Evolutionary conservation across 2,797 vertebrate genomes (phyloP).

Genomic region (Novumbra hubbsi): DNA sequence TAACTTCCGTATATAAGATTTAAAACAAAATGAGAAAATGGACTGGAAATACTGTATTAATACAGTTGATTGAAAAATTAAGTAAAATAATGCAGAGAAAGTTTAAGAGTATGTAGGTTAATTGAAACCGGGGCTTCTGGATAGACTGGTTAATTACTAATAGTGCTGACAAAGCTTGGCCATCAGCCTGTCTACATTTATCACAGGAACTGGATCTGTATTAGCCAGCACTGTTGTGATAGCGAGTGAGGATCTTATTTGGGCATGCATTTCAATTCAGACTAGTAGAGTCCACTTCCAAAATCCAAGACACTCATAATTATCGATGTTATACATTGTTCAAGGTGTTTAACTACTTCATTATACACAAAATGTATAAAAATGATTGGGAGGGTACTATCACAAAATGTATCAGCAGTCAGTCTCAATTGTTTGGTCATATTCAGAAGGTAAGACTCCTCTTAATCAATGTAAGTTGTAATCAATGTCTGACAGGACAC

Average conservation of each 20-base stretch:
- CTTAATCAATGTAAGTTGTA: background rate
- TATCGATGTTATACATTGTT: background rate
- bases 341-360: background rate
- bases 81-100: constrained; percentile 19
- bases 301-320: background rate
- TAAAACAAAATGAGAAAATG: constrained; percentile 22
- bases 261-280: constrained; percentile 34
- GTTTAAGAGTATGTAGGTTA: constrained; percentile 63
- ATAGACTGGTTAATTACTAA: constrained; percentile 74
- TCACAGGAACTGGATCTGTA: constrained; percentile 53
- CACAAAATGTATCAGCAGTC: too few relatives aligned
- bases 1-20: too few relatives aligned
- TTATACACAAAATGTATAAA: background rate
- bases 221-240: constrained; percentile 51
- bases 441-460: too few relatives aligned
- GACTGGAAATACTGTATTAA: constrained; percentile 15
- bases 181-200: constrained; percentile 67
- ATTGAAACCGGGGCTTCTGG: constrained; percentile 69
- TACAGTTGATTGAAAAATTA: too few relatives aligned
- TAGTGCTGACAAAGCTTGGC: constrained; percentile 74
- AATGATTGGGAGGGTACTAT: too few relatives aligned
- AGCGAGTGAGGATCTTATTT: constrained; percentile 27
- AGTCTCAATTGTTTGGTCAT: too few relatives aligned
- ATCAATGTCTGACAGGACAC: background rate
- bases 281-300: background rate